Conservation (phyloP, 1,140 invertebrate species). For the Nasonia giraulti region DNA sequence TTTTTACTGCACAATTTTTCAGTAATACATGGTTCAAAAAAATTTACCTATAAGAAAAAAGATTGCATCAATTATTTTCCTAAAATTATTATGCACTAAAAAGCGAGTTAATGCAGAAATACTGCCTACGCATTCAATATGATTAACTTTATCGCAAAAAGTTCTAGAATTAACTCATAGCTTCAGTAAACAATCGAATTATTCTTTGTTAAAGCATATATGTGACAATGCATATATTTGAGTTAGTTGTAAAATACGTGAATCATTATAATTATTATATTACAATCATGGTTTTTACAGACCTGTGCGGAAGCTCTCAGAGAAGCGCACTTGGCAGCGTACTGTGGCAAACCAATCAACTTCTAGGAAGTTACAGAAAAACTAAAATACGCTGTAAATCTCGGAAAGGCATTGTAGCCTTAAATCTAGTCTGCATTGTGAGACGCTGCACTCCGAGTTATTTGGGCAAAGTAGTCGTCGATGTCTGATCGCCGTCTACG, state of each 20-base stretch:
- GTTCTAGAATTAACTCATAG: too few relatives aligned
- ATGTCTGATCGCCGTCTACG: slow-evolving; percentile 49
- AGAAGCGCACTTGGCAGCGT: slow-evolving; percentile 97
- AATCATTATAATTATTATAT: neutral
- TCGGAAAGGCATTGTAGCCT: slow-evolving; percentile 61
- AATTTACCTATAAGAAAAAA: too few relatives aligned
- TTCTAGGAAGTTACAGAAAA: slow-evolving; percentile 78
- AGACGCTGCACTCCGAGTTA: slow-evolving; percentile 54
- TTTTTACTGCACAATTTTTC: slow-evolving; percentile 56
- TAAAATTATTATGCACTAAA: too few relatives aligned
- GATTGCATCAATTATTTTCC: too few relatives aligned
- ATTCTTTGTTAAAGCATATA: slow-evolving; percentile 13
- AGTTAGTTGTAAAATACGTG: too few relatives aligned
- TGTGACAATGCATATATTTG: neutral
- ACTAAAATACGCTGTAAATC: slow-evolving; percentile 48
- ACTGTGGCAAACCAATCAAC: slow-evolving; percentile 98
- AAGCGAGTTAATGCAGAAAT: too few relatives aligned
- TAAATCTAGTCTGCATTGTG: slow-evolving; percentile 63
- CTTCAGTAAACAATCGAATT: slow-evolving; percentile 39
- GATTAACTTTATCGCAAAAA: too few relatives aligned
- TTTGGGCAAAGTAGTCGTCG: slow-evolving; percentile 1
- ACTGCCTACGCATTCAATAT: too few relatives aligned
- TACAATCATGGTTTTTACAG: slow-evolving; percentile 75
- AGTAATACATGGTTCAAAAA: too few relatives aligned
- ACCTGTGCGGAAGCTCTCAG: slow-evolving; percentile 98